Base-by-base conservation (phyloP, 53 echinoderm and acorn worm species). In the Zoroaster sp. region DNA sequence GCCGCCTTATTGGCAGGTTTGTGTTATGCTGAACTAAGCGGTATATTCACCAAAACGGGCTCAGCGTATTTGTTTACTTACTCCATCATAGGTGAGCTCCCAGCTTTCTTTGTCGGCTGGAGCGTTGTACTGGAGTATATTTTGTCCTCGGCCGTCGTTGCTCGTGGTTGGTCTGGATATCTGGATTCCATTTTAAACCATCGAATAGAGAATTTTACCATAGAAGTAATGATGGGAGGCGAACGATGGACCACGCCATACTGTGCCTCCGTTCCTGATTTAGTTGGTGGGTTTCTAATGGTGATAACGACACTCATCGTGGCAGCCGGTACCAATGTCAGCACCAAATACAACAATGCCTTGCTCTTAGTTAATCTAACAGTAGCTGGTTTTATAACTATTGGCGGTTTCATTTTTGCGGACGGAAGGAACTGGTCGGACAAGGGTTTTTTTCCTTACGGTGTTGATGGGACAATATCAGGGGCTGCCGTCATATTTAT, bases 101-200 rank as follows among this genome's bases (percentile, higher is more conserved):
- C 93, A 82, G 95, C 95, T 5, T 93, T 95, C 77, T 40, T 95
- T 10, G 91, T 91, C 18, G 95, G 95, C 1, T 95, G 95, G 95
- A 95, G 91, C 75, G n/a, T 95, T 21, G 3, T 93, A 2, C 40
- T 95, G 17, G 95, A 95, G 41, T 93, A 95, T 75, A 11, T 95
- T 13, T 44, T 91, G 4, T 21, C 77, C 23, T 46, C 51, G 3
- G 91, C 95, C 3, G 66, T 91, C 6, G 76, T 93, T 17, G 87
- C 87, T 6, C 71, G 87, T 2, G 87, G 89, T 5, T 91, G 91
- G 70, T 91, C 93, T 30, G 83, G 93, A 1, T 95, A 89, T 72
- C 47, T 95, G 37, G 88, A 95, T 76, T 89, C 87, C 0, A 44
- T 95, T 9, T 30, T 69, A 20, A 89, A 81, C 18, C 35, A 67